phyloP scores from a whole-genome alignment of 92 coral and sea anemone genomes.

The Epizoanthus scotinus region DNA sequence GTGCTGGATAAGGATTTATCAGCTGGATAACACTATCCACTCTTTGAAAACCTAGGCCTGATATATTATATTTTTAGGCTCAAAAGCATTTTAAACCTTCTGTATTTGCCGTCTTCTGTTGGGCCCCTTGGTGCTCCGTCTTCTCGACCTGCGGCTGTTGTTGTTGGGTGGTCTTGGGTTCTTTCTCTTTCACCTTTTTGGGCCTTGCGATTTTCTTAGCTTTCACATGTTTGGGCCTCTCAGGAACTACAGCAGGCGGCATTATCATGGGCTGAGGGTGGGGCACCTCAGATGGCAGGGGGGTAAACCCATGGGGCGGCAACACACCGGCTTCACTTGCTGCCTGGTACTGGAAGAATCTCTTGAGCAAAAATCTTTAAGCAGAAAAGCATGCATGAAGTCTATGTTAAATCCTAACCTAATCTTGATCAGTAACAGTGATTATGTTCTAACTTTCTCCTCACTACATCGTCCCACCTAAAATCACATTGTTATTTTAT shows the following conservation, averaged over 20 bases:
- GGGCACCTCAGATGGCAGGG: slow-evolving; percentile 53
- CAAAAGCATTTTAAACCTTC: slow-evolving; percentile 17
- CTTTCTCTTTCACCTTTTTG: slow-evolving; percentile 44
- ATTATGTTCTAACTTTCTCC: too few relatives aligned
- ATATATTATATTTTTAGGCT: too few relatives aligned
- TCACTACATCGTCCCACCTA: too few relatives aligned
- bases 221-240: slow-evolving; percentile 72
- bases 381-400: not conserved
- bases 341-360: slow-evolving; percentile 89
- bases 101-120: not conserved
- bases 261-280: slow-evolving; percentile 58
- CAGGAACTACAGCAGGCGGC: slow-evolving; percentile 55
- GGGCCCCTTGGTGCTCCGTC: slow-evolving; percentile 16
- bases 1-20: too few relatives aligned
- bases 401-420: not conserved
- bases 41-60: too few relatives aligned
- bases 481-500: too few relatives aligned
- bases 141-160: slow-evolving; percentile 20
- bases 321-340: slow-evolving; percentile 82
- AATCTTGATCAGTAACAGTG: not conserved
- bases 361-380: slow-evolving; percentile 83
- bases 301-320: slow-evolving; percentile 52
- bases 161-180: slow-evolving; percentile 49
- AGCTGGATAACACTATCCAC: too few relatives aligned
- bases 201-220: slow-evolving; percentile 61